A percentile compares a stretch with the other conserved stretches of the same genome.
These are phyloP conservation scores for Nomada fabriciana DNA, from an alignment of 2,888 invertebrate species.

Conservation along the genomic window DNA sequence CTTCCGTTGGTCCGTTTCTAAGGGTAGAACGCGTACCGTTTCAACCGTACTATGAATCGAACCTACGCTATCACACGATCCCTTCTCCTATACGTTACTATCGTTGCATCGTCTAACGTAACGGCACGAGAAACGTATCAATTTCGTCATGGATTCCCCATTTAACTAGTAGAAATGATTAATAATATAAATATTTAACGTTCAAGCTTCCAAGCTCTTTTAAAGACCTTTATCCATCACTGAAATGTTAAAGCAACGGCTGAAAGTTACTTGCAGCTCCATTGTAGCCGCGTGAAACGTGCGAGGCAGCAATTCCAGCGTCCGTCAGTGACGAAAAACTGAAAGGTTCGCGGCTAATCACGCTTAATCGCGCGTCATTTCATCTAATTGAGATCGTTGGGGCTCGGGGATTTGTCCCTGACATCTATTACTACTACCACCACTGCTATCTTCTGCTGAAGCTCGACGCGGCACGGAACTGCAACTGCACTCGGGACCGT, in stretches of 20 bases:
- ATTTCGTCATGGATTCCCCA: too few species aligned
- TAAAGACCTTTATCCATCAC: too few species aligned
- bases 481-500: constrained; percentile 42
- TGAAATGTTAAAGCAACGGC: too few species aligned
- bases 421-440: constrained; percentile 79
- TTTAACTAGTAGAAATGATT: too few species aligned
- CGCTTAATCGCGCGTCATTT: constrained; percentile 79
- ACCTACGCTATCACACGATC: not conserved
- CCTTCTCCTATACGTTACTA: too few species aligned
- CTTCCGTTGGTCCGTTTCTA: constrained; percentile 3
- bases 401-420: constrained; percentile 79
- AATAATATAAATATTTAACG: too few species aligned
- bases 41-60: not conserved
- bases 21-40: not conserved
- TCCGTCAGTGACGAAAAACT: constrained; percentile 41
- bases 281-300: not conserved
- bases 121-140: not conserved
- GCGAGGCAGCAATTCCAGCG: not conserved
- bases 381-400: constrained; percentile 79
- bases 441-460: constrained; percentile 62
- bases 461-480: constrained; percentile 19
- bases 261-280: too few species aligned
- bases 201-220: too few species aligned
- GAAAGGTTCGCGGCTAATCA: constrained; percentile 64
- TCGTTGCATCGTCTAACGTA: not conserved